These are phyloP conservation scores for Meteorus colon DNA, from an alignment of 2,888 invertebrate species.

Conservation along the genomic window DNA sequence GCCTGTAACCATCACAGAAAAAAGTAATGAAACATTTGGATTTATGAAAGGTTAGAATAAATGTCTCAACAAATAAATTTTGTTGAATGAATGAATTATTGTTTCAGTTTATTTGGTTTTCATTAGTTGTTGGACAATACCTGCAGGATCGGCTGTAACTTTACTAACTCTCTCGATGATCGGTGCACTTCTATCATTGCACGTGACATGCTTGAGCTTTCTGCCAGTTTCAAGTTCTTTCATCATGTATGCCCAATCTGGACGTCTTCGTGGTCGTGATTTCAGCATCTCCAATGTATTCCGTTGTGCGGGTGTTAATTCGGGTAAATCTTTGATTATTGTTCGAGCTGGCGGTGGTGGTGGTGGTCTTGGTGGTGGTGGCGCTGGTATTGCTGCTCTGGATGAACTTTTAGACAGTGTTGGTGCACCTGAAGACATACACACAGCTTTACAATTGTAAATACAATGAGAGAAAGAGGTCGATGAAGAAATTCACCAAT, in stretches of 20 bases:
- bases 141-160: constrained; percentile 68
- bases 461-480: constrained; percentile 34
- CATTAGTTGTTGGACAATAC: constrained; percentile 54
- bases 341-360: constrained; percentile 79
- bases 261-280: constrained; percentile 85
- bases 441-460: constrained; percentile 5
- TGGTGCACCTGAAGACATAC: constrained; percentile 64
- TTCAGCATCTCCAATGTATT: constrained; percentile 83
- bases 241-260: constrained; percentile 93
- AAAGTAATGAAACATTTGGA: constrained; percentile 31
- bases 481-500: constrained; percentile 38
- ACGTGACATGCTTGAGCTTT: constrained; percentile 86
- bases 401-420: constrained; percentile 71
- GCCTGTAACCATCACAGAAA: constrained; percentile 69
- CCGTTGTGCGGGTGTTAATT: constrained; percentile 78
- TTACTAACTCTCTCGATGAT: constrained; percentile 70
- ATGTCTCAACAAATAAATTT: not conserved
- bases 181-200: constrained; percentile 83
- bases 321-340: constrained; percentile 74
- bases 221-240: constrained; percentile 90
- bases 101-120: not conserved
- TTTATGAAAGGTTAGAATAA: constrained; percentile 19
- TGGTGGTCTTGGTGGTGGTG: constrained; percentile 81
- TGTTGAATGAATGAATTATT: not conserved
- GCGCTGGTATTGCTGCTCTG: constrained; percentile 66